Evolutionary conservation across 2,113 vertebrate species (phyloP).

Genomic region (Cyphotilapia sp.): DNA sequence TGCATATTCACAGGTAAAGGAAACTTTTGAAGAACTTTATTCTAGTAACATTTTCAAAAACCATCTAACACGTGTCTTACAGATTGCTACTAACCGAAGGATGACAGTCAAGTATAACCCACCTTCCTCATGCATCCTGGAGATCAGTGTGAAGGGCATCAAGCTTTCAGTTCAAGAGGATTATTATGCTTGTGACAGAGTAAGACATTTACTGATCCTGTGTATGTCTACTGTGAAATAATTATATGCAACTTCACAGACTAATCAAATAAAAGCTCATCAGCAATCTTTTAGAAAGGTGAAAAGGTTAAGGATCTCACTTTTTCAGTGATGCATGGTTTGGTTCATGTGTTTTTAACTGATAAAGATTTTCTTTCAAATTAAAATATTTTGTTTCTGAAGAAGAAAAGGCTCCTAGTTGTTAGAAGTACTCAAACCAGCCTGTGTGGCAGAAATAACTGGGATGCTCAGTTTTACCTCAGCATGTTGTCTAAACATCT

Average conservation of each 20-base stretch:
- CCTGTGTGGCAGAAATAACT: background rate
- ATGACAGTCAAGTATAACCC: constrained; percentile 98
- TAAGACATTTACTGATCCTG: background rate
- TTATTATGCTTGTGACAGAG: constrained; percentile 79
- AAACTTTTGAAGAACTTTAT: background rate
- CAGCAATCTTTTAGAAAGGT: background rate
- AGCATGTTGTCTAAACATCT: background rate
- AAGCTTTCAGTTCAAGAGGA: constrained; percentile 92
- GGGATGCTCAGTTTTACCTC: background rate
- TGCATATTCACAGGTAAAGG: background rate
- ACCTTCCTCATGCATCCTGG: constrained; percentile 89
- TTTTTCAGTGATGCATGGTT: background rate
- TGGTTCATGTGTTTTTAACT: background rate
- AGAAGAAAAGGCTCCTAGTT: background rate
- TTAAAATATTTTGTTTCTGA: background rate
- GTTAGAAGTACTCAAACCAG: background rate
- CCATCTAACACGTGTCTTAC: background rate
- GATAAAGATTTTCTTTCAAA: background rate
- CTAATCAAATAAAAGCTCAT: background rate
- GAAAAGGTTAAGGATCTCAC: background rate
- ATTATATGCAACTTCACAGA: background rate
- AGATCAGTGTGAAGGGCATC: constrained; percentile 91
- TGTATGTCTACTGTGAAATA: background rate
- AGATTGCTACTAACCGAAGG: constrained; percentile 94
- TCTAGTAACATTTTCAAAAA: background rate